Evolutionary conservation across 2,797 vertebrate species (phyloP), one percentile per base, ranked within the genome.

Genomic region (Melanotaenia pygmaea): DNA sequence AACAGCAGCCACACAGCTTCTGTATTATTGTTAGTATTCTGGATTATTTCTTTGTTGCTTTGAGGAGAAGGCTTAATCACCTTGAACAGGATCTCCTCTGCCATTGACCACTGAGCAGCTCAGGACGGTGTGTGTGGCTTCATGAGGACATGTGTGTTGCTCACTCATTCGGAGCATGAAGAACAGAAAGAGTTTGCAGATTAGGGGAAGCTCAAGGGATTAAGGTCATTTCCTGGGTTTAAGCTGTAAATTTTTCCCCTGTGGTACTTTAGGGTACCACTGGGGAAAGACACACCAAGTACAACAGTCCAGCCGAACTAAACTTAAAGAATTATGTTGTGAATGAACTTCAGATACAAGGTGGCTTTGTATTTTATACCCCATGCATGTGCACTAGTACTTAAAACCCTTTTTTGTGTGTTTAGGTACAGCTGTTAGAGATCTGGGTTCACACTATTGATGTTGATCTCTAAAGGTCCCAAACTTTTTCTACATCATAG

Each of bases 221-320:
- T 90, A 91, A 85, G 85, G 81, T 79, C 89, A 88, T 91, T 93
- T 92, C 90, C 92, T 93, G 91, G 88, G 75, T 81, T 80, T 92
- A 89, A 90, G 47, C 77, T 88, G 86, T 89, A 91, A 91, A 93
- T 16, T 43, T 90, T 83, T 91, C 85, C 85, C 70, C 67, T 32
- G 67, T 64, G 66, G 80, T 43, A 67, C 40, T 5, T 3, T 5
- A 18, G 40, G 5, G 14, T 43, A 43, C 70, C 85, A 77, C 80
- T 37, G 59, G 76, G 85, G 80, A 65, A 77, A 73, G 79, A 87
- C 60, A 73, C 64, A 78, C 7, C 53, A 30, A 70, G 47, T 30
- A 40, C 73, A 22, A 35, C 10, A 2, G 64, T 61, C 67, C 61
- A 58, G 68, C 75, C 67, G 32, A 69, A 77, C 38, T 58, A 58